phyloP scores from a whole-genome alignment of 2,888 invertebrate genomes.

The Myopa testacea region DNA sequence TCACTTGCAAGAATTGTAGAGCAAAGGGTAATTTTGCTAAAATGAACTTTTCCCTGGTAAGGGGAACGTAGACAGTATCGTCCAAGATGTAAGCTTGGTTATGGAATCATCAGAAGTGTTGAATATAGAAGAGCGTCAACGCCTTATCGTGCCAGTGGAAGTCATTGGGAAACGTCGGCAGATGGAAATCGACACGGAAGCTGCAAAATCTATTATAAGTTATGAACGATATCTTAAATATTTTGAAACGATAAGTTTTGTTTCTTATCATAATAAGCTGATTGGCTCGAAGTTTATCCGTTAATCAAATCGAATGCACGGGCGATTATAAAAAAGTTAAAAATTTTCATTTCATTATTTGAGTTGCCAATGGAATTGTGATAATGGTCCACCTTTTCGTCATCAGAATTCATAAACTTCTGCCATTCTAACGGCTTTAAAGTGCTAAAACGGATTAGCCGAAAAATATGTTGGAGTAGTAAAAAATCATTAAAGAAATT shows the following conservation, averaged over 20 bases:
- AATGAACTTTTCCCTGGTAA: background rate
- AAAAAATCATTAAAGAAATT: too few relatives aligned
- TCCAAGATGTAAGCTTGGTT: background rate
- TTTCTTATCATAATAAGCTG: background rate
- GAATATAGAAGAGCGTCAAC: background rate
- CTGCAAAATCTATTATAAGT: too few relatives aligned
- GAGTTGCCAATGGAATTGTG: conserved; percentile 36
- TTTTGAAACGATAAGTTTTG: too few relatives aligned
- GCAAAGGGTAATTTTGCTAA: background rate
- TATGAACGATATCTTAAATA: too few relatives aligned
- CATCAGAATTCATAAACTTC: background rate
- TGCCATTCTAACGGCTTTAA: too few relatives aligned
- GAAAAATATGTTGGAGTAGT: too few relatives aligned
- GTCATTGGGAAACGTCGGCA: background rate
- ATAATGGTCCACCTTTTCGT: conserved; percentile 41
- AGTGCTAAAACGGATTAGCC: too few relatives aligned
- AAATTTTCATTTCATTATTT: conserved; percentile 31
- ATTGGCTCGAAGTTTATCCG: conserved; percentile 34
- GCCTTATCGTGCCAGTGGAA: background rate
- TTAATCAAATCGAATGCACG: conserved; percentile 18
- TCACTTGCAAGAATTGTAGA: background rate
- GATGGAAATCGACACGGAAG: too few relatives aligned
- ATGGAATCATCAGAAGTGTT: background rate
- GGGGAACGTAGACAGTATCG: background rate
- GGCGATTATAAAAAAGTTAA: conserved; percentile 33